A percentile compares a stretch with the other conserved stretches of the same genome.
phyloP scores from a whole-genome alignment of 2,113 vertebrate species.

The Procavia capensis region DNA sequence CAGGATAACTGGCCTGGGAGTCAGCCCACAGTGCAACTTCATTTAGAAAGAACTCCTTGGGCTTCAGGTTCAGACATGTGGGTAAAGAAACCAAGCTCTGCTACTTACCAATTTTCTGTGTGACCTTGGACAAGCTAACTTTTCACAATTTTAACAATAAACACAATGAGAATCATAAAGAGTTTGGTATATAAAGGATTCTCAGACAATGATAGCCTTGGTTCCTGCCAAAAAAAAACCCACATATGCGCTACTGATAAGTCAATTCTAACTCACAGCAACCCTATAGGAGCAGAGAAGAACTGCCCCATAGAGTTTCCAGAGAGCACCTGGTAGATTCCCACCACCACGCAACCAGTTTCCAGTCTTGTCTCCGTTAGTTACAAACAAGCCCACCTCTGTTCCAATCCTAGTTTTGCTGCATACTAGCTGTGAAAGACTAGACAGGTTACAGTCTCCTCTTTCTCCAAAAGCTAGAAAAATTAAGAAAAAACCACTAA shows the following conservation, averaged over 20 bases:
- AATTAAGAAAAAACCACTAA: neutral
- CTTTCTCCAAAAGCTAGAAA: neutral
- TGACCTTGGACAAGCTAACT: conserved; percentile 39
- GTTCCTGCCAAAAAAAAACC: too few species aligned
- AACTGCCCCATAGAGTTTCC: too few species aligned
- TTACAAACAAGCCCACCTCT: neutral
- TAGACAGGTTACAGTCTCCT: neutral
- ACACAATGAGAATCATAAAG: neutral
- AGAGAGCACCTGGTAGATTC: too few species aligned
- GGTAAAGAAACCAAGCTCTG: conserved; percentile 17
- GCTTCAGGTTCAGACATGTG: neutral
- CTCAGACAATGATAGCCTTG: neutral
- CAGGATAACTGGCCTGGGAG: neutral
- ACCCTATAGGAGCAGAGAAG: too few species aligned
- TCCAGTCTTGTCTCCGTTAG: neutral
- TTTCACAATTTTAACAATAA: conserved; percentile 33
- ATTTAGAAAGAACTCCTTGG: conserved; percentile 1
- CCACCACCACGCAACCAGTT: too few species aligned
- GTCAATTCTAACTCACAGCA: too few species aligned
- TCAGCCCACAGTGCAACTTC: neutral
- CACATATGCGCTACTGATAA: too few species aligned
- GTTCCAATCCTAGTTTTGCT: neutral
- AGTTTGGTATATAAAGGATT: neutral
- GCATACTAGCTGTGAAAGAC: neutral
- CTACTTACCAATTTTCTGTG: neutral